Evolutionary conservation across 37 sponge, comb jelly and placozoan genomes (phyloP), one percentile per base, ranked within the genome.

Genomic region (Aplysina aerophoba): DNA sequence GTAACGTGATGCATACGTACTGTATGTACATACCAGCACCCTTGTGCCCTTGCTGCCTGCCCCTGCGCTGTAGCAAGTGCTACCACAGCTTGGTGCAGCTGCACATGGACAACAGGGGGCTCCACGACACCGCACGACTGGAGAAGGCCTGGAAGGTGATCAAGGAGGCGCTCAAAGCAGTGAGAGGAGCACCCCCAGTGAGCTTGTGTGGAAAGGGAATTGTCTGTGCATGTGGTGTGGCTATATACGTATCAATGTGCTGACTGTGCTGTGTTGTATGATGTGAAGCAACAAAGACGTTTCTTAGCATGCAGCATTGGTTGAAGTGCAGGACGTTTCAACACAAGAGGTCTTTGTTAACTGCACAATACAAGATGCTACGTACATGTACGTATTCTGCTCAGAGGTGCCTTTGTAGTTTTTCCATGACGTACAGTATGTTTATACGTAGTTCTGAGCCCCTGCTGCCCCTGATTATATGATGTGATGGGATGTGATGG

Each of bases 21-120:
- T 57, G 59, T 57, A 57, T 57, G 59, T 57, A 57, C 15, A 17
- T 20, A 17, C 59, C 59, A 57, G 17, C 59, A 57, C 15, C 15
- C 15, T 20, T 17, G 17, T 57, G 59, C 17, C 59, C n/a, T n/a
- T n/a, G n/a, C n/a, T n/a, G n/a, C n/a, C n/a, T n/a, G n/a, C n/a
- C n/a, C n/a, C n/a, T n/a, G n/a, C n/a, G n/a, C n/a, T 59, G 28
- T 73, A 92, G 92, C 79, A 90, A 88, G 85, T 90, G 91, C 60
- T 89, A 89, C 69, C 94, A 93, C 82, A 93, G 94, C 35, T 79
- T 89, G 69, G 86, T 90, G 1, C 77, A 88, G 83, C 36, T 93
- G 59, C 38, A 80, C n/a, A 87, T 93, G 88, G 86, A 59, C 20
- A 38, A 61, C 44, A 86, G 77, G 16, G 36, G 35, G 20, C 56